Evolutionary conservation across 2,888 invertebrate genomes (phyloP).

Genomic region (Bombyx huttoni): DNA sequence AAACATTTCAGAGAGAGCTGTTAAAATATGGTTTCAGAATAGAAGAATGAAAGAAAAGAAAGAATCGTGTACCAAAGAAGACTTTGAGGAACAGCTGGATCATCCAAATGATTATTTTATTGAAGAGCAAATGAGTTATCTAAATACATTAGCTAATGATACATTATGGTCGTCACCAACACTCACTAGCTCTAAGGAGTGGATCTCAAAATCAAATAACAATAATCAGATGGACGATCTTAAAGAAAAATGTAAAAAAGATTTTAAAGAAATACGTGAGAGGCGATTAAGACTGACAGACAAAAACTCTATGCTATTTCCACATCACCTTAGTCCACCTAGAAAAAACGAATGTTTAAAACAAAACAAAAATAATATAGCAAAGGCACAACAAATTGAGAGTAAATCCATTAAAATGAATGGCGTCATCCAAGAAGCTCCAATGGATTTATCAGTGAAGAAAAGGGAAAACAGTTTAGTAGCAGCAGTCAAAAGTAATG

Average conservation of each 20-base stretch:
- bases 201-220: not conserved
- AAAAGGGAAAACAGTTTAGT: not conserved
- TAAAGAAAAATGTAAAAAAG: not conserved
- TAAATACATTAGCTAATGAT: slow-evolving; percentile 23
- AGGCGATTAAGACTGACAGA: not conserved
- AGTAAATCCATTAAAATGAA: not conserved
- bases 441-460: not conserved
- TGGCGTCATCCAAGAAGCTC: not conserved
- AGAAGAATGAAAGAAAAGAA: slow-evolving; percentile 83
- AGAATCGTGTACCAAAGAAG: slow-evolving; percentile 34
- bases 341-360: no score
- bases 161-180: slow-evolving; percentile 18
- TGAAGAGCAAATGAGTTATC: slow-evolving; percentile 28
- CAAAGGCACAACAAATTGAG: not conserved
- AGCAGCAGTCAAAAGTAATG: not conserved
- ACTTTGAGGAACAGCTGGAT: slow-evolving; percentile 15
- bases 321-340: no score
- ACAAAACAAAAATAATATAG: not conserved
- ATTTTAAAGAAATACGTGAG: not conserved
- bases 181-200: slow-evolving; percentile 3
- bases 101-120: slow-evolving; percentile 12
- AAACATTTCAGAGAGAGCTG: slow-evolving; percentile 78
- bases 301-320: no score
- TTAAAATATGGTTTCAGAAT: slow-evolving; percentile 91
- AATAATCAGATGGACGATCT: not conserved